A percentile compares a stretch with the other conserved stretches of the same genome.
Evolutionary conservation across 1,140 invertebrate genomes (phyloP).

Genomic region (Zaprionus gabonicus): DNA sequence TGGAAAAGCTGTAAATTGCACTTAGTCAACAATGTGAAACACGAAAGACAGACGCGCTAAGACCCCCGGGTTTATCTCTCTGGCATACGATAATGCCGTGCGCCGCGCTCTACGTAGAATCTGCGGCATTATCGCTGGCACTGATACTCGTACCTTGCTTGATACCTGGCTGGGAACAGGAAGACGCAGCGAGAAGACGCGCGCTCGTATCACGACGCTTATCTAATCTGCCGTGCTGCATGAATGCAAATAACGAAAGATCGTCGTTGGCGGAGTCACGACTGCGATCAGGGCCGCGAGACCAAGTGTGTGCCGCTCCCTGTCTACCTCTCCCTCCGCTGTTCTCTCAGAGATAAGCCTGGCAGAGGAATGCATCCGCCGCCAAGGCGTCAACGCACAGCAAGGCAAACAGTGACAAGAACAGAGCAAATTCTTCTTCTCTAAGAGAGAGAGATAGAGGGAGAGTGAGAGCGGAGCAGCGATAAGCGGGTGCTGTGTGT

Average conservation of each 20-base stretch:
- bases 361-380: conserved; percentile 67
- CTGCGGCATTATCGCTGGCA: conserved; percentile 63
- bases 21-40: conserved; percentile 67
- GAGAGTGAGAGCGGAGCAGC: conserved; percentile 45
- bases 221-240: conserved; percentile 76
- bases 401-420: conserved; percentile 70
- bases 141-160: conserved; percentile 32
- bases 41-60: conserved; percentile 70
- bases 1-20: conserved; percentile 80
- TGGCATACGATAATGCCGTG: conserved; percentile 57
- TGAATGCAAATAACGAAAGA: conserved; percentile 78
- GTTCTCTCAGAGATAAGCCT: conserved; percentile 53
- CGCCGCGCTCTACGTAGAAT: conserved; percentile 55
- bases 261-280: conserved; percentile 41
- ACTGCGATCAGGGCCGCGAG: conserved; percentile 22
- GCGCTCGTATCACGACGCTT: conserved; percentile 55
- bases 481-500: conserved; percentile 49
- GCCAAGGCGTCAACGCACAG: conserved; percentile 53
- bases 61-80: conserved; percentile 70
- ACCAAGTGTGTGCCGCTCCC: conserved; percentile 2
- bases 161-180: conserved; percentile 67
- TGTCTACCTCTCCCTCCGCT: not conserved
- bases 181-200: conserved; percentile 57
- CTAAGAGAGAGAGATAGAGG: not conserved
- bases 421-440: conserved; percentile 82